Evolutionary conservation across 37 sponge, comb jelly and placozoan species (phyloP).

Genomic region (Agelas oroides): DNA sequence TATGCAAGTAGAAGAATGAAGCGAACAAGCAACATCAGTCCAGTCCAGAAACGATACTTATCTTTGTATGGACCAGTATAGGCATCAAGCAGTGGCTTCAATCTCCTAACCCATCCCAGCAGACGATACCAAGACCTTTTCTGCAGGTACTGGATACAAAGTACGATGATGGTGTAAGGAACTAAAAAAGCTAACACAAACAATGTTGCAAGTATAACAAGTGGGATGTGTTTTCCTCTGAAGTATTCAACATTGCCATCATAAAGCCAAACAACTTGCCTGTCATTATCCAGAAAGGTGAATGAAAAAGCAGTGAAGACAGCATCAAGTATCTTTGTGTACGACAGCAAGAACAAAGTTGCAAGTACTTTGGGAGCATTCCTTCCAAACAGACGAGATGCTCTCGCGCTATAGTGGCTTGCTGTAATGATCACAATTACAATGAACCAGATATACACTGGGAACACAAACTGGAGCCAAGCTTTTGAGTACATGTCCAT

Average conservation of each 20-base stretch:
- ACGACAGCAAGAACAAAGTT: constrained; percentile 2
- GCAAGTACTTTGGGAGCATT: background rate
- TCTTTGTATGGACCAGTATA: no score
- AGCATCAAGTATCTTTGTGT: constrained; percentile 1
- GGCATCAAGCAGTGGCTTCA: constrained; percentile 7
- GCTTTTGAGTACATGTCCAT: constrained; percentile 12
- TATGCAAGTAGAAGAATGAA: no score
- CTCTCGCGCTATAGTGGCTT: background rate
- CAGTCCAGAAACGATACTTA: no score
- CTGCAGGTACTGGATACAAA: background rate
- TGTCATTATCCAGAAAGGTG: background rate
- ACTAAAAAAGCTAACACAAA: background rate
- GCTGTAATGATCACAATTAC: background rate
- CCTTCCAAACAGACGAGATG: background rate
- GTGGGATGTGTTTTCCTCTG: background rate
- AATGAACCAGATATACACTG: background rate
- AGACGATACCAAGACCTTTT: background rate
- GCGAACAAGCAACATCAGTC: no score
- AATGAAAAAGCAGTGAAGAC: background rate
- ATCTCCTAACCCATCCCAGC: no score
- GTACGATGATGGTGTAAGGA: constrained; percentile 1
- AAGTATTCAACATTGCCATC: background rate
- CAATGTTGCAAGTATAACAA: background rate
- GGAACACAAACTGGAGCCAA: constrained; percentile 24
- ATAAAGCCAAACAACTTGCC: background rate